phyloP scores from a whole-genome alignment of 2,888 invertebrate genomes.

The Archips crataeganus region DNA sequence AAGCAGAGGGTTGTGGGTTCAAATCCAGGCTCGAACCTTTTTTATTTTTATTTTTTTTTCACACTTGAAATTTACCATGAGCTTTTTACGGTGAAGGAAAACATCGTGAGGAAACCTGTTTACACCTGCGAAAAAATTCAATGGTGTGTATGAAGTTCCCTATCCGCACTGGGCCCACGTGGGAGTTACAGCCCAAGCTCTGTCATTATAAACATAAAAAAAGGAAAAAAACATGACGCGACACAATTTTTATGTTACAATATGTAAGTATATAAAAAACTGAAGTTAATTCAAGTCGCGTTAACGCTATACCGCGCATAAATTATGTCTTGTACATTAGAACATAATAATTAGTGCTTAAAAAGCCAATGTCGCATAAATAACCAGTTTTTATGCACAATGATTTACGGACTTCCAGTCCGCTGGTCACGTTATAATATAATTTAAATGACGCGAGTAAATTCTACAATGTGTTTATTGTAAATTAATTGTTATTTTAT shows the following conservation, averaged over 20 bases:
- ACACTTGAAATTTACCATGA: too few relatives aligned
- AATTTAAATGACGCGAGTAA: neutral
- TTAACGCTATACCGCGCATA: neutral
- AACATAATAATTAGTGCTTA: conserved; percentile 13
- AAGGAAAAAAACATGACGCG: neutral
- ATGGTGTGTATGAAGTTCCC: too few relatives aligned
- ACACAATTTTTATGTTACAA: neutral
- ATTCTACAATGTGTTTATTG: neutral
- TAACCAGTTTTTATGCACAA: neutral
- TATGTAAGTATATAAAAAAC: neutral
- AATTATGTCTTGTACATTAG: neutral
- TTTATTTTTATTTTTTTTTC: too few relatives aligned
- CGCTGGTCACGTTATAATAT: too few relatives aligned
- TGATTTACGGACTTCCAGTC: neutral
- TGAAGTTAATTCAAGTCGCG: neutral
- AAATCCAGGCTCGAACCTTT: too few relatives aligned
- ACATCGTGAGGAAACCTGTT: too few relatives aligned
- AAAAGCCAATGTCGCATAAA: conserved; percentile 8
- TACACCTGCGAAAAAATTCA: too few relatives aligned
- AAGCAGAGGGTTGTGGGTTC: too few relatives aligned
- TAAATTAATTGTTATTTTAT: neutral
- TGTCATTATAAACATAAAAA: too few relatives aligned
- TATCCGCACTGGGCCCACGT: too few relatives aligned
- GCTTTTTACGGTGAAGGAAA: too few relatives aligned
- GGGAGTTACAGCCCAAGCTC: too few relatives aligned